Evolutionary conservation across 1,140 invertebrate genomes (phyloP), one percentile per base, ranked within the genome.

Genomic region (Nebria ingens): DNA sequence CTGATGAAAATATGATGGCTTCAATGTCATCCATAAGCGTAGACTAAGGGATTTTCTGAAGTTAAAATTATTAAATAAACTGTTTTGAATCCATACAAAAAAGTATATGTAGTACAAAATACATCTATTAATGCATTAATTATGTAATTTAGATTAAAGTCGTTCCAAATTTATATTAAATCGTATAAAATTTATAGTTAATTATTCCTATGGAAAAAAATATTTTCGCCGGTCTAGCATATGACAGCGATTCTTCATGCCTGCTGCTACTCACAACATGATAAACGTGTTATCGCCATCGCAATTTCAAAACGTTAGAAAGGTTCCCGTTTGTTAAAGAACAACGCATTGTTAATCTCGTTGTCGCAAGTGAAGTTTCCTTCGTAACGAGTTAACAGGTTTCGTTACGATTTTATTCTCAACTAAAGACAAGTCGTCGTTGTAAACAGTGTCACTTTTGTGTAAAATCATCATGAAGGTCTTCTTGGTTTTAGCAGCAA

Each of bases 381-480:
- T 45, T 45, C 40, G 40, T 45, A 45, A 45, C 40, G 40, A 45
- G 40, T 45, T 45, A 45, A 45, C 40, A 45, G 9, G 3, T 45
- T 45, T 12, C 15, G 15, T 9, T 45, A 12, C 9, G 40, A 12
- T 45, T 9, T 45, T 34, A 34, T 9, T 34, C 25, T 12, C 17
- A 9, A 12, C 3, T 17, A 9, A 17, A 9, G 6, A 45, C 15
- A 45, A 45, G 17, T 17, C n/a, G n/a, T 45, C 15, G 40, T 45
- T 12, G 9, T 12, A 45, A 45, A 45, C 17, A 11, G 40, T 45
- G 40, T 45, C 15, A 9, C 40, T n/a, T 12, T 45, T 45, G 40
- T 45, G 40, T 11, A 17, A 11, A 45, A 45, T 12, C 40, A 75
- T 70, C 53, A 83, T 82, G 80, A 79, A 79, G 71, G 63, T 73